Base-by-base conservation (phyloP, 2,888 invertebrate genomes). In the Aleiodes testaceus region DNA sequence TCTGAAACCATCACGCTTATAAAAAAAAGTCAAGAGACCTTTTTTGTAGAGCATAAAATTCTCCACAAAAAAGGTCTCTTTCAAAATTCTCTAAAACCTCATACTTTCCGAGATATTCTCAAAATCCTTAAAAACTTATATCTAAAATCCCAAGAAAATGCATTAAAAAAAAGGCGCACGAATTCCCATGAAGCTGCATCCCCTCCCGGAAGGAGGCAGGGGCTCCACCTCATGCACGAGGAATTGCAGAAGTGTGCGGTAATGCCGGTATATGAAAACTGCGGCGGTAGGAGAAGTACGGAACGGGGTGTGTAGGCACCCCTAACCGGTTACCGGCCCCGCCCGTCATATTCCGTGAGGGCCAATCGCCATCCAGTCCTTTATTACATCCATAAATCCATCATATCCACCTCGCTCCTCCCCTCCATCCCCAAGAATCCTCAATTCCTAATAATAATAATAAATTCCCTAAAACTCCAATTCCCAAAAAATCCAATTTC, bases 341-440 rank as follows among this genome's bases (percentile, higher is more conserved):
- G 87, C 87, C 87, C 87, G 87, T 87, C 87, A 87, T 87, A 87
- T 85, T 86, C 85, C 82, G 76, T 79, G 80, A 79, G 82, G 81
- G 82, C 88, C 88, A 88, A 88, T 88, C 84, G 85, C 82, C 81
- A 80, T 78, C 77, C 80, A 77, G 79, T 85, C 82, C 87, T 88
- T 88, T 88, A 88, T 93, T 93, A 93, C 92, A 92, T 93, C 92
- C 93, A 93, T 93, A 93, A 93, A 93, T 93, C 91, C 92, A 92
- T 92, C 92, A 92, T 92, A 92, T 92, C 91, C 88, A 80, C 81
- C 80, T 81, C 79, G 79, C 73, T 55, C 36, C 55, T 45, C 14
- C 61, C 71, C 65, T 67, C 65, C 26, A 14, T 66, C 30, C 26
- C 26, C 26, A 26, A 26, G 26, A 26, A 26, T 26, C 5, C 26